A percentile compares a stretch with the other conserved stretches of the same genome.
phyloP scores from a whole-genome alignment of 2,113 vertebrate genomes.

The Paracanthobrama guichenoti region DNA sequence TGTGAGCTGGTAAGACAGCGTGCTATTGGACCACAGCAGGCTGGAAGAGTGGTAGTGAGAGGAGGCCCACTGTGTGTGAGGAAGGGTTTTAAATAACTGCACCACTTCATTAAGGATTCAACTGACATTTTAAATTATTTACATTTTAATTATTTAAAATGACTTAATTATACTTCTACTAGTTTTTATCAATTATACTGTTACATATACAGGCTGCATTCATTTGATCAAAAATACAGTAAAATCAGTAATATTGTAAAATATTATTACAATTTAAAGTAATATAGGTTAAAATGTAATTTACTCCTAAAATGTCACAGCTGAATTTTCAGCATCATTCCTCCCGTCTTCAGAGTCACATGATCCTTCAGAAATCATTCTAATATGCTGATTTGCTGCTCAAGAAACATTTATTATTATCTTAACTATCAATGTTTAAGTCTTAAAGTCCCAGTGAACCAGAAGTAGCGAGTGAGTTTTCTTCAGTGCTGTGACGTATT shows the following conservation, averaged over 20 bases:
- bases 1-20: conserved; percentile 91
- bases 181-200: not conserved
- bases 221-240: not conserved
- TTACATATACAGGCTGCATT: not conserved
- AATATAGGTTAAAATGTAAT: no score
- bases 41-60: conserved; percentile 85
- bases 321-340: no score
- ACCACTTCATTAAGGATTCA: conserved; percentile 65
- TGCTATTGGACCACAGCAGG: conserved; percentile 89
- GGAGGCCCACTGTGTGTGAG: conserved; percentile 92
- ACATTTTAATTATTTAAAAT: no score
- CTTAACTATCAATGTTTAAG: not conserved
- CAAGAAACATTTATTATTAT: not conserved
- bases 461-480: no score
- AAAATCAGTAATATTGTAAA: not conserved
- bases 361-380: not conserved
- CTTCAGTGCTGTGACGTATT: no score
- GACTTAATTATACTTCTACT: not conserved
- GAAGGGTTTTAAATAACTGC: conserved; percentile 92
- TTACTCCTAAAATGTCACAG: no score
- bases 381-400: not conserved
- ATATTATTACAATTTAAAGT: no score
- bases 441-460: no score
- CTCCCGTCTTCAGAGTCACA: not conserved
- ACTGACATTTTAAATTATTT: no score